phyloP scores from a whole-genome alignment of 2,797 vertebrate genomes.

The Oreonectes daqikongensis region DNA sequence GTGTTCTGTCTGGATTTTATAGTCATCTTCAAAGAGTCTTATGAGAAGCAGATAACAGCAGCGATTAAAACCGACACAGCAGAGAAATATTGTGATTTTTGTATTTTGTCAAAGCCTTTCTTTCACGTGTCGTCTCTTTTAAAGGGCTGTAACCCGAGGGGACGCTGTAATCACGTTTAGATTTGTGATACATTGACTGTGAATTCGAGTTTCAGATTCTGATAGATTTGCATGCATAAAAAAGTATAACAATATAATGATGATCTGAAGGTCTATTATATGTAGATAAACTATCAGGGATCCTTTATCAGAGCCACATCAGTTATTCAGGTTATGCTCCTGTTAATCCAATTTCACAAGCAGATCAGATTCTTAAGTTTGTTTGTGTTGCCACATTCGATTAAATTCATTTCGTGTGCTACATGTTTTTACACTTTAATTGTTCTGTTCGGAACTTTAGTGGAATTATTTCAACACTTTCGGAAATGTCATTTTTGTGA shows the following conservation, averaged over 20 bases:
- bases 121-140: background rate
- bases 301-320: conserved; percentile 81
- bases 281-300: conserved; percentile 79
- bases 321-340: conserved; percentile 74
- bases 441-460: background rate
- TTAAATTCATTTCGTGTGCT: conserved; percentile 27
- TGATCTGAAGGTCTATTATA: conserved; percentile 74
- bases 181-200: conserved; percentile 13
- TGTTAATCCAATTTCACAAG: conserved; percentile 78
- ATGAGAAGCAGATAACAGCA: conserved; percentile 16
- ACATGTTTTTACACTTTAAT: background rate
- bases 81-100: conserved; percentile 1
- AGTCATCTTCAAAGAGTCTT: conserved; percentile 15
- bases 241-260: conserved; percentile 71
- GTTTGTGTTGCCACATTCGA: conserved; percentile 69
- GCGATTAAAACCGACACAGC: conserved; percentile 23
- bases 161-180: conserved; percentile 21
- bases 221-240: conserved; percentile 78
- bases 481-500: background rate
- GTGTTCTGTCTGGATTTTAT: background rate
- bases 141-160: conserved; percentile 27
- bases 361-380: conserved; percentile 66
- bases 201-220: conserved; percentile 63
- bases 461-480: background rate
- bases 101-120: conserved; percentile 1